Percentiles rank a stretch among this genome's conserved stretches.
phyloP scores from a whole-genome alignment of 2,797 vertebrate species.

The Enteromius afrohamiltoni region DNA sequence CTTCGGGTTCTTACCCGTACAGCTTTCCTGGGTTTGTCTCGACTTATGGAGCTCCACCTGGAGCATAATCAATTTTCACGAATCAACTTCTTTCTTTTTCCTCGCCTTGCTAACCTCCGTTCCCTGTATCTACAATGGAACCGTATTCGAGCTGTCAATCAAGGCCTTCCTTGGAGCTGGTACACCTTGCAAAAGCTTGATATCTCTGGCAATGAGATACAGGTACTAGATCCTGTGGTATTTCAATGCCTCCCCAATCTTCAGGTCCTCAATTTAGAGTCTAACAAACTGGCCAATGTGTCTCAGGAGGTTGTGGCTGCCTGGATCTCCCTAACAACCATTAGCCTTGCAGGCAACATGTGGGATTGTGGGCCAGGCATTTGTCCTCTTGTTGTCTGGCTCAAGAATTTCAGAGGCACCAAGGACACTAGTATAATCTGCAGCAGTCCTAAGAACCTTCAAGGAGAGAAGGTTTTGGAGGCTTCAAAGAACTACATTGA shows the following conservation, averaged over 20 bases:
- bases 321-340: constrained; percentile 95
- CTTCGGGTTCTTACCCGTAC: constrained; percentile 94
- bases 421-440: constrained; percentile 98
- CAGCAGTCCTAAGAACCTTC: constrained; percentile 95
- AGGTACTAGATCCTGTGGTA: constrained; percentile 87
- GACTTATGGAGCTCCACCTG: constrained; percentile 94
- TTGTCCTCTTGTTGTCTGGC: constrained; percentile 93
- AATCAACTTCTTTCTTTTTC: constrained; percentile 98
- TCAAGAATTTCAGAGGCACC: constrained; percentile 94
- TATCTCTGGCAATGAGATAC: constrained; percentile 97
- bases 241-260: constrained; percentile 98
- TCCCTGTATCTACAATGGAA: constrained; percentile 98
- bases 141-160: constrained; percentile 93
- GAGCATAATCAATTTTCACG: constrained; percentile 99
- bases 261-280: constrained; percentile 96
- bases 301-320: constrained; percentile 94
- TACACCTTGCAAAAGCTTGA: constrained; percentile 97
- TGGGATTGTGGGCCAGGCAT: constrained; percentile 97
- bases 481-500: constrained; percentile 89
- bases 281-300: constrained; percentile 97
- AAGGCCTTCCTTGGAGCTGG: constrained; percentile 97
- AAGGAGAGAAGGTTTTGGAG: constrained; percentile 96
- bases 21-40: constrained; percentile 92
- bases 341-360: constrained; percentile 95
- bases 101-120: constrained; percentile 93